Evolutionary conservation across 2,797 vertebrate genomes (phyloP).

Genomic region (Pseudochirops corinnae): DNA sequence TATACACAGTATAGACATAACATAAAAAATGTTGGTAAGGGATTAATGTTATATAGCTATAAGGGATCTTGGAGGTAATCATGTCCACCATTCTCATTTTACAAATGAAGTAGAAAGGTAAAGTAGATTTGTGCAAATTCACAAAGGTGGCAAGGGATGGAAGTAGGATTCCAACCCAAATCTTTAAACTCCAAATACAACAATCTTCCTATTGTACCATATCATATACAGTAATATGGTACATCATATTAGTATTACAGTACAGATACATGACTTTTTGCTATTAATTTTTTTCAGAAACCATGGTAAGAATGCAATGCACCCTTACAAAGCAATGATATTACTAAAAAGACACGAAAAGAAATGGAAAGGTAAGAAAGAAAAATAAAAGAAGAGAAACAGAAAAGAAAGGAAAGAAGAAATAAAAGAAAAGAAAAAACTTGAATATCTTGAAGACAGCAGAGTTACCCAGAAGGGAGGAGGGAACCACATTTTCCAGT

Average conservation of each 20-base stretch:
- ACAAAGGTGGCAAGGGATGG: neutral
- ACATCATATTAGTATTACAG: neutral
- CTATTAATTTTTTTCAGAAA: neutral
- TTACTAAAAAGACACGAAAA: neutral
- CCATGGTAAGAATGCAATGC: slow-evolving; percentile 6
- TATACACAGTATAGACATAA: neutral
- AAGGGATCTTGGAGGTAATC: neutral
- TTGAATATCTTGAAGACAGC: slow-evolving; percentile 31
- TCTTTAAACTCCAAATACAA: neutral
- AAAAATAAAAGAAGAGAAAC: neutral
- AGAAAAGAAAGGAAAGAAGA: slow-evolving; percentile 8
- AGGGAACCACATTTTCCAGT: neutral
- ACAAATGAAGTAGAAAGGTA: neutral
- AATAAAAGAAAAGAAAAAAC: slow-evolving; percentile 9
- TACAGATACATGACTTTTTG: neutral
- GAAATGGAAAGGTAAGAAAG: neutral
- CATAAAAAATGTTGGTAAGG: neutral
- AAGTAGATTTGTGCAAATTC: neutral
- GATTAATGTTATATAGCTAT: neutral
- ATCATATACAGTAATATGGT: neutral
- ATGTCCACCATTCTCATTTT: neutral
- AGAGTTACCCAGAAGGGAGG: neutral
- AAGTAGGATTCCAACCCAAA: neutral
- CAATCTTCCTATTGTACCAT: neutral
- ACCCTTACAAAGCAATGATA: slow-evolving; percentile 3